Evolutionary conservation across 1,140 invertebrate species (phyloP).

Genomic region (Psilanteris sp.): DNA sequence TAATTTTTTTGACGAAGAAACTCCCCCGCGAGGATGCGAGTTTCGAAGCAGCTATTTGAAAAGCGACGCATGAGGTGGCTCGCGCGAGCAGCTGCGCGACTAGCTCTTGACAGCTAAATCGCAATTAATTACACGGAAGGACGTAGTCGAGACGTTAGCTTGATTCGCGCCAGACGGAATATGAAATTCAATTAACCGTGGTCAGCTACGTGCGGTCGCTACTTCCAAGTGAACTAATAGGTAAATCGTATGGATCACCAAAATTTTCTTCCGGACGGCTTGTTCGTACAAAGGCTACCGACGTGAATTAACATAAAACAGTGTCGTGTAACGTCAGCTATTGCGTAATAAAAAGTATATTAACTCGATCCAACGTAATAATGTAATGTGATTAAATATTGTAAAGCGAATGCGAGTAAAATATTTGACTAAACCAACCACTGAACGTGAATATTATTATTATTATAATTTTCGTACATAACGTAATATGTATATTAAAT

Average conservation of each 20-base stretch:
- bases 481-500: no score
- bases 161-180: constrained; percentile 55
- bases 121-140: constrained; percentile 57
- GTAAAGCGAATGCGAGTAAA: no score
- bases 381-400: no score
- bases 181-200: constrained; percentile 63
- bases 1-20: no score
- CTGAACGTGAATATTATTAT: no score
- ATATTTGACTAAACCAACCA: no score
- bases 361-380: no score
- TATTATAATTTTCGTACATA: no score
- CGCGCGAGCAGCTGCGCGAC: not conserved
- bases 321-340: no score
- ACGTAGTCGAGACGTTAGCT: constrained; percentile 49
- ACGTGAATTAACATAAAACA: constrained; percentile 40
- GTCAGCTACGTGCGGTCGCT: constrained; percentile 26
- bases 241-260: constrained; percentile 46
- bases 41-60: constrained; percentile 5
- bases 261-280: constrained; percentile 22
- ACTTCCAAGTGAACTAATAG: constrained; percentile 36
- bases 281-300: constrained; percentile 24
- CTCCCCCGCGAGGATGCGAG: no score
- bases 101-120: constrained; percentile 37
- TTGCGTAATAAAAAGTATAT: no score
- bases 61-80: not conserved